Evolutionary conservation across 1,140 invertebrate species (phyloP).

Genomic region (Philaenus spumarius): DNA sequence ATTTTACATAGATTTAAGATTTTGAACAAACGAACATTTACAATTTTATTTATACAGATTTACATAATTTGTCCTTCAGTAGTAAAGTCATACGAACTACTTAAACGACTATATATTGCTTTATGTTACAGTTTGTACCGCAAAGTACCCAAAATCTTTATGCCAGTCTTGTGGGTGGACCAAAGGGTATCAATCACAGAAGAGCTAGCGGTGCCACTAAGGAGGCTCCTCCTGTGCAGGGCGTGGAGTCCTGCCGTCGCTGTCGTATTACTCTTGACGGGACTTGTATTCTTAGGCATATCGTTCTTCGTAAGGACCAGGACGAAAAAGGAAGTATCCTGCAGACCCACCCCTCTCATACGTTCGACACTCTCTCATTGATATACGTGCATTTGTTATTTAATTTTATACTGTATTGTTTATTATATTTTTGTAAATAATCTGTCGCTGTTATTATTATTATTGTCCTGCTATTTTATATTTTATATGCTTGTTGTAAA

Average conservation of each 20-base stretch:
- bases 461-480: too few relatives aligned
- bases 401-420: too few relatives aligned
- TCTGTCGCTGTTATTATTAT: too few relatives aligned
- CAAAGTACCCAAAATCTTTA: constrained; percentile 57
- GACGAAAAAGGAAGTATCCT: not conserved
- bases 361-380: not conserved
- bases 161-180: constrained; percentile 73
- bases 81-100: too few relatives aligned
- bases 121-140: constrained; percentile 52
- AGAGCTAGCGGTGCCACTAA: constrained; percentile 40
- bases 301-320: not conserved
- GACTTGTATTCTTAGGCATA: not conserved
- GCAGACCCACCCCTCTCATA: not conserved
- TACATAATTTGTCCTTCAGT: too few relatives aligned
- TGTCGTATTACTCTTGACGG: not conserved
- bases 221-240: constrained; percentile 21
- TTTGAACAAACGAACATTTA: too few relatives aligned
- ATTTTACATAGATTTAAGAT: too few relatives aligned
- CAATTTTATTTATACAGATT: too few relatives aligned
- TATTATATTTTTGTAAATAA: too few relatives aligned
- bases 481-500: too few relatives aligned
- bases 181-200: constrained; percentile 53
- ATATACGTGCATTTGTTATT: too few relatives aligned
- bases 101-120: too few relatives aligned
- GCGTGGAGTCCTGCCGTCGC: not conserved